These are phyloP conservation scores for Pristionchus fissidentatus DNA, from an alignment of 2,888 invertebrate genomes.

Conservation along the genomic window DNA sequence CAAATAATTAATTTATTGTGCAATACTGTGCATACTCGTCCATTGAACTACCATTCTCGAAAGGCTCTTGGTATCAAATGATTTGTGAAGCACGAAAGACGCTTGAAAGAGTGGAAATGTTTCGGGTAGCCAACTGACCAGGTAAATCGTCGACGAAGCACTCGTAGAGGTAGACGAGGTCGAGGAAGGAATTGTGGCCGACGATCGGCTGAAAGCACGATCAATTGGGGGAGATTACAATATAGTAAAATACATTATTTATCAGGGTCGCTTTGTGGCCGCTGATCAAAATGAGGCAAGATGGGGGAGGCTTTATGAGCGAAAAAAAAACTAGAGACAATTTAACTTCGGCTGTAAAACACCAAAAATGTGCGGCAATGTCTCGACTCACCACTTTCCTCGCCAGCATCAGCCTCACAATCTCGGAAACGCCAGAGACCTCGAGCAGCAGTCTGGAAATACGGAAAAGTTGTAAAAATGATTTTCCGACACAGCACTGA, in stretches of 20 bases:
- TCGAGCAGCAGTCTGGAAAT: conserved; percentile 51
- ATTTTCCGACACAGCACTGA: too few relatives aligned
- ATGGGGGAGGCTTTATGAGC: not conserved
- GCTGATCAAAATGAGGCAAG: not conserved
- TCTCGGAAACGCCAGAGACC: conserved; percentile 43
- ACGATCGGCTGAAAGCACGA: conserved; percentile 47
- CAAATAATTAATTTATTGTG: not conserved
- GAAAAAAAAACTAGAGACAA: not conserved
- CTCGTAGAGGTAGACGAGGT: conserved; percentile 53
- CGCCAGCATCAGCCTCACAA: conserved; percentile 11
- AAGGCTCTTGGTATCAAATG: not conserved
- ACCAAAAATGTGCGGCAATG: not conserved
- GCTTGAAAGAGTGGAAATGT: not conserved
- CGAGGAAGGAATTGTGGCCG: conserved; percentile 55
- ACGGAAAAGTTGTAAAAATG: not conserved
- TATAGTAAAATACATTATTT: too few relatives aligned
- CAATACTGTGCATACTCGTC: not conserved
- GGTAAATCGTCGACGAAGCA: conserved; percentile 54
- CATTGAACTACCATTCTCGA: not conserved
- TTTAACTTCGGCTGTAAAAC: not conserved
- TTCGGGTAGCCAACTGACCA: conserved; percentile 48
- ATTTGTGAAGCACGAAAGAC: not conserved
- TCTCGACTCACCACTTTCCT: conserved; percentile 45
- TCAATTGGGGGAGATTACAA: not conserved
- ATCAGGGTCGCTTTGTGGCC: too few relatives aligned